phyloP scores from a whole-genome alignment of 2,888 invertebrate genomes.

The Stramonita haemastoma region DNA sequence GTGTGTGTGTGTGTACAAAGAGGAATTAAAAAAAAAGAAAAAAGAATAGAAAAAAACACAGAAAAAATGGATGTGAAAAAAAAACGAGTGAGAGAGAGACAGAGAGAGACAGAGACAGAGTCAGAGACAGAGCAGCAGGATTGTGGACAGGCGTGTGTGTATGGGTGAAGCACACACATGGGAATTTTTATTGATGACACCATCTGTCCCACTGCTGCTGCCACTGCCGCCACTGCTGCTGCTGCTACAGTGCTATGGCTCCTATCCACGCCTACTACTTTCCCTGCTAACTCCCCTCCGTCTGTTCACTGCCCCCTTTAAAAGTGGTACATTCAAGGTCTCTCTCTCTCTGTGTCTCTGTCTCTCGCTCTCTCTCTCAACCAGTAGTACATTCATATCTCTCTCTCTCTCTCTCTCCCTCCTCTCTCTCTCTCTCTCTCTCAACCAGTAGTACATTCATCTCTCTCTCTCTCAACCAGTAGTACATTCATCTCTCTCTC shows the following conservation, averaged over 20 bases:
- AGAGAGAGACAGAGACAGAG: no score
- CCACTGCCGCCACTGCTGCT: no score
- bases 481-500: neutral
- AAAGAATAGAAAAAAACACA: no score
- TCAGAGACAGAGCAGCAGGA: no score
- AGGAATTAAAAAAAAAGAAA: neutral
- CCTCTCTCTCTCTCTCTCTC: slow-evolving; percentile 19
- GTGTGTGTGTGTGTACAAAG: no score
- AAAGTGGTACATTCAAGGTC: neutral
- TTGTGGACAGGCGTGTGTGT: no score
- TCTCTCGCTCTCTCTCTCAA: neutral
- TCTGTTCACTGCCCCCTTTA: neutral
- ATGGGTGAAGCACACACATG: no score
- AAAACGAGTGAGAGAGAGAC: no score
- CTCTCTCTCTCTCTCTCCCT: neutral
- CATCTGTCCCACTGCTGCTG: neutral
- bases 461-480: neutral
- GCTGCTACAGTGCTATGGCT: neutral
- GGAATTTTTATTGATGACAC: neutral
- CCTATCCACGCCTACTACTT: no score
- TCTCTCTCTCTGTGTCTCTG: neutral
- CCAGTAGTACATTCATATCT: neutral
- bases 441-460: neutral
- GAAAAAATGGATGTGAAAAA: no score
- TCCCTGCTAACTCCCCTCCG: neutral